Base-by-base conservation (phyloP, 2,113 vertebrate species). In the Atrichornis clamosus region DNA sequence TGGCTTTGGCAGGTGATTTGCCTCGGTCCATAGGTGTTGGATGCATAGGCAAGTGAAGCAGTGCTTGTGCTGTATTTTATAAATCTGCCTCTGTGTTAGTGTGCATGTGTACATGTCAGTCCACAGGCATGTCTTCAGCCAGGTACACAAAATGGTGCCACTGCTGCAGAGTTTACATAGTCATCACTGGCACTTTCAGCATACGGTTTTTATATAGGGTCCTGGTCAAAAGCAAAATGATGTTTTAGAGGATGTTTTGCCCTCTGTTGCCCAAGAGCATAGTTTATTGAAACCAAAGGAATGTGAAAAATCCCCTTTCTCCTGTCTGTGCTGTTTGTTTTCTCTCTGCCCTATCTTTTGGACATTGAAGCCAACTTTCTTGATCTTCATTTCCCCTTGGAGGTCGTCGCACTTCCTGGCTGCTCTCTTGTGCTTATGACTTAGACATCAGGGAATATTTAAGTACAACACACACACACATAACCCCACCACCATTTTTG, bases 251-350 rank as follows among this genome's bases (percentile, higher is more conserved):
- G 83, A 84, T 60, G 28, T 65, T 91, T 87, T 90, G 60, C 70
- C 74, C 77, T 70, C 39, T 87, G 75, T 94, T 64, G 49, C 88
- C 83, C 81, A 74, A 81, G 68, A 85, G 49, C 1, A 2, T 92
- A 60, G 85, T 90, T 87, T 89, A 77, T 87, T 70, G 92, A 95
- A 95, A 93, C 95, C 91, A 97, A 94, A 95, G 65, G 95, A 89
- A 93, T 95, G 69, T 96, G 79, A 94, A 96, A 89, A 95, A 93
- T 60, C 64, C 79, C 82, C 35, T 81, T 95, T 78, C 73, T 93
- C 65, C 46, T 7, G 1, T 93, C 87, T 44, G 6, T 91, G 86
- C 15, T 6, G 47, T 91, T 93, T 90, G 72, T 96, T 97, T 96
- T 64, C 47, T 86, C 76, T 93, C 50, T 90, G 65, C 79, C 79